Evolutionary conservation across 2,888 invertebrate genomes (phyloP), one percentile per base, ranked within the genome.

Genomic region (Tortrix viridana): DNA sequence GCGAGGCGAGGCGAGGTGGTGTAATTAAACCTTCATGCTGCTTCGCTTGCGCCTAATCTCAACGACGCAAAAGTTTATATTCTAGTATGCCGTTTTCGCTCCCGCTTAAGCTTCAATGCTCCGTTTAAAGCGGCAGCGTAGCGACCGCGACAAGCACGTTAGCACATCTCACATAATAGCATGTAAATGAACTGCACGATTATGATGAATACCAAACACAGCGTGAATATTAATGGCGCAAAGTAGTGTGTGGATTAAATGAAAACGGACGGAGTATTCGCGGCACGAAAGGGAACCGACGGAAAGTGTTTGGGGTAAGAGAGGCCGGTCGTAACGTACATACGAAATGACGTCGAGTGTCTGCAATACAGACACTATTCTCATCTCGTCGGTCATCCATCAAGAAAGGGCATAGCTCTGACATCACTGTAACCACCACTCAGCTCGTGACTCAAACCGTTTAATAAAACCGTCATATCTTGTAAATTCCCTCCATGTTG

Each of bases 141-240:
- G 66, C 63, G 63, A 63, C 60, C 53, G 48, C 41, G 54, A 59
- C 44, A 57, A 69, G 68, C 65, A 73, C 68, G 74, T 72, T 71
- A 75, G 74, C 80, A 79, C 74, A 78, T 75, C 77, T 74, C 74
- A 77, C 80, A 77, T 81, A 85, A 86, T 85, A 84, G 79, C 81
- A 88, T 87, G 86, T 80, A 88, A 88, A 89, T 88, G 85, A 86
- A 85, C 81, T 80, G 79, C 81, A 81, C 75, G 79, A 82, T 84
- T 85, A 84, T 84, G 83, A 86, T 82, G 85, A 84, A 84, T 83
- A 81, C 81, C 79, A 77, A 80, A 75, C 80, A 75, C 79, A 74
- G 74, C 72, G 81, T 83, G 86, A 86, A 86, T 86, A 85, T 85
- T 84, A 86, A 87, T 85, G 79, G 71, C 76, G 69, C 69, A 72